Evolutionary conservation across 2,113 vertebrate genomes (phyloP), one percentile per base, ranked within the genome.

Genomic region (Calidris pugnax): DNA sequence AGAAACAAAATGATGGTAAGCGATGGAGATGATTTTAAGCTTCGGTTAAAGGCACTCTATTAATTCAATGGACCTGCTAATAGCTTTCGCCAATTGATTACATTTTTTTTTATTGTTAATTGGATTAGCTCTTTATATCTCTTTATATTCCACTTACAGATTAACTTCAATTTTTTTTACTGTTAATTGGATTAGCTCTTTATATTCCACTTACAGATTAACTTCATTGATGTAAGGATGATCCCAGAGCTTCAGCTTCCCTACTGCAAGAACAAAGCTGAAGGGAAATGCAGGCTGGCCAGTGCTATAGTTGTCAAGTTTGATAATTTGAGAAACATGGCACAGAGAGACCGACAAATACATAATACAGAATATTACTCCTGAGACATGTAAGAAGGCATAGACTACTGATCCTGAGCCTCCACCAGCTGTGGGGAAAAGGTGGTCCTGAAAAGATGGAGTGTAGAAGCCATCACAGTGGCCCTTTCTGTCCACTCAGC

Each of bases 401-500:
- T 19, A 60, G 55, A 19, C 45, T 1, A 14, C 56, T 47, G 63
- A n/a, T 85, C 22, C 77, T 78, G 69, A 78, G 37, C 39, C 57
- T 74, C 24, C 50, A 15, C 4, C 6, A 12, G 53, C 50, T 23
- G 27, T 6, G 74, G 64, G 80, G 62, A 62, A 45, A 68, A 76
- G 67, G 37, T 41, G 10, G 41, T 33, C 16, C 19, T 22, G 63
- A 17, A 50, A 73, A 87, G 15, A 8, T 2, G 15, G 12, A 8
- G 10, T 27, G 59, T 35, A 68, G 72, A 72, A 80, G 59, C 64
- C 81, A 55, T 45, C 43, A 17, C 0, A 0, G 66, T 0, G 0
- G 30, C 3, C 7, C 47, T 91, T 71, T 14, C 47, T 4, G 4
- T 16, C 26, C 20, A 4, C 66, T 82, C 39, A 32, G 48, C n/a